Base-by-base conservation (phyloP, 2,888 invertebrate genomes). In the Epinotia nisella region DNA sequence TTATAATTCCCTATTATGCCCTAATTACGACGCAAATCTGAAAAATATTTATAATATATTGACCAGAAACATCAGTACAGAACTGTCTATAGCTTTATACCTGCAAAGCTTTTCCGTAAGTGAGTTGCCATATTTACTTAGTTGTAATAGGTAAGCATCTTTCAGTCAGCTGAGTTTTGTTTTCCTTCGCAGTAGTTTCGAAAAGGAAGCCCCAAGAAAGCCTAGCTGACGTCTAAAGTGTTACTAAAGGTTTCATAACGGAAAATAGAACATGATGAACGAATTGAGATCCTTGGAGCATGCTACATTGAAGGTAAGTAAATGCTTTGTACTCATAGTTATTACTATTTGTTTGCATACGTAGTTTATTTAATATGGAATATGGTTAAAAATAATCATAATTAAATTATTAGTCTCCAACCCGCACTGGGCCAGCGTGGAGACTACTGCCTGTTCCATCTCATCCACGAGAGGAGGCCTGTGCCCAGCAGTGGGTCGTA, bases 221-320 rank as follows among this genome's bases (percentile, higher is more conserved):
- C n/a, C 10, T 3, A 55, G n/a, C 7, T 55, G n/a, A 19, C 24
- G 45, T 13, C 24, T 61, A n/a, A 21, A 39, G 60, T 45, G 55
- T 55, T 61, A 71, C 55, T 60, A 59, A 61, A 71, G 71, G 71
- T 75, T 66, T 71, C 59, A 56, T 56, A 53, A 73, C 75, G 71
- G 60, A 65, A 76, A 70, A 17, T 76, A 78, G 59, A 69, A 70
- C 75, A 92, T 84, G 82, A 98, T 98, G 98, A 96, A 98, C 87
- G 98, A 99, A 94, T 94, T 99, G 76, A 98, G 97, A 90, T 97
- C 98, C 78, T 94, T 99, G 87, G 99, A 99, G 90, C 98, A 99
- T 94, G 97, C 98, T 67, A 98, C 99, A 35, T 94, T 99, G 78
- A 99, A 99, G 96, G 98, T 97, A 92, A 87, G 80, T 77, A 73